Base-by-base conservation (phyloP, 2,113 vertebrate genomes). In the Tragelaphus imberbis region DNA sequence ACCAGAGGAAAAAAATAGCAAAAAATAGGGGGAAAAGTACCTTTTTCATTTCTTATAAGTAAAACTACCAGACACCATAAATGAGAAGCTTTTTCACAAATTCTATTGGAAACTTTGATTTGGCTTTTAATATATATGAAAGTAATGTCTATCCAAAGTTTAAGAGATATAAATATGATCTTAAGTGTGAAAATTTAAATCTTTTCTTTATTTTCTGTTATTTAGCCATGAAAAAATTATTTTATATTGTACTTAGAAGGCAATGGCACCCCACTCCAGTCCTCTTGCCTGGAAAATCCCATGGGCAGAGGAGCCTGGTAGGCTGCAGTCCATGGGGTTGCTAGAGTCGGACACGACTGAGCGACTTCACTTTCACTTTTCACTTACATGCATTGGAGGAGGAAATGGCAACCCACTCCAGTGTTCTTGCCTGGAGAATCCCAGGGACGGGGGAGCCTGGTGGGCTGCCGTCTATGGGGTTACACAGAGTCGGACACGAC, bases 11-110 rank as follows among this genome's bases (percentile, higher is more conserved):
- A 97, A 98, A 98, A 81, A 55, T n/a, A 82, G 53, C 11, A 98
- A 97, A 98, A 98, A 53, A 55, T 23, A 82, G 21, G 11, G 16
- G 10, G 0, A 56, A 84, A 98, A 98, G 95, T 95, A 97, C 96
- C 95, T 98, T 99, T 99, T 98, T 97, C 97, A 99, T 98, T 98
- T 98, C 88, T 98, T 98, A 98, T 98, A 98, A 98, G 98, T 98
- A 98, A 98, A 98, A 98, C 36, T 94, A 96, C 97, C 84, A 97
- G 96, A 81, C 90, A 97, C 80, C 97, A 81, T 94, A 88, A 95
- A 82, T 81, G 19, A 93, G 68, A 77, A 97, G 90, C 95, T 97
- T 95, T 97, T 98, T 97, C 94, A 56, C 94, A 98, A 97, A 98
- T 96, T 98, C 97, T 96, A 97, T 86, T 98, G 94, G 97, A 98